A percentile compares a stretch with the other conserved stretches of the same genome.
Evolutionary conservation across 2,797 vertebrate genomes (phyloP).

Genomic region (Anguilla obscura): DNA sequence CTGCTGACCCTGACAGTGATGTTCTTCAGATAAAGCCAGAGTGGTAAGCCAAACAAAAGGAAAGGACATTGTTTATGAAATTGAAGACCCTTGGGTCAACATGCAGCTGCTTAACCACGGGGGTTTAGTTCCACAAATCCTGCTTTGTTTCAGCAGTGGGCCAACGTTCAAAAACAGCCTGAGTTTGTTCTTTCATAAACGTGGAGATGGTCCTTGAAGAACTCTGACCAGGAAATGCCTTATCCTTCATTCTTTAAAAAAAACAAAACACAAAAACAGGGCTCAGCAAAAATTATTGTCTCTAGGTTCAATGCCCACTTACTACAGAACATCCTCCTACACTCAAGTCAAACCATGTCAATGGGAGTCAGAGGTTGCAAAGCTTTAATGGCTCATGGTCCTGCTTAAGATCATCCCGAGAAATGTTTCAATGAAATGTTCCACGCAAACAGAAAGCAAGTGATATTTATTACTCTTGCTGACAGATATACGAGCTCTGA

Average conservation of each 20-base stretch:
- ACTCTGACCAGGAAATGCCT: constrained; percentile 64
- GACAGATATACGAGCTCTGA: neutral
- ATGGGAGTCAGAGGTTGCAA: constrained; percentile 26
- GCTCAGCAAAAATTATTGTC: constrained; percentile 55
- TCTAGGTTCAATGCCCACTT: constrained; percentile 23
- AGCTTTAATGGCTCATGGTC: constrained; percentile 23
- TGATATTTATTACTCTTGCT: neutral
- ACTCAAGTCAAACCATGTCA: constrained; percentile 20
- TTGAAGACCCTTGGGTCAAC: constrained; percentile 43
- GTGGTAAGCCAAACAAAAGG: neutral
- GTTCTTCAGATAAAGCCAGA: neutral
- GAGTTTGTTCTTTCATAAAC: constrained; percentile 18
- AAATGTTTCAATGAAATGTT: constrained; percentile 2
- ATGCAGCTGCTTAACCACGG: constrained; percentile 50
- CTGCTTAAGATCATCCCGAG: constrained; percentile 8
- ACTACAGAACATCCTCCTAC: constrained; percentile 42
- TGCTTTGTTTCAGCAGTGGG: constrained; percentile 36
- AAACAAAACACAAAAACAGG: constrained; percentile 37
- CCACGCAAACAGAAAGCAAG: neutral
- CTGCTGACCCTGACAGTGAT: neutral
- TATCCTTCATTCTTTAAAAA: constrained; percentile 54
- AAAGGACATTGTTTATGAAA: constrained; percentile 12
- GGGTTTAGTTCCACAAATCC: constrained; percentile 43
- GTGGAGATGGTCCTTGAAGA: neutral
- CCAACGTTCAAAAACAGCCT: constrained; percentile 19